Evolutionary conservation across 2,888 invertebrate genomes (phyloP).

Genomic region (Galeopsomyia nigrocyanea): DNA sequence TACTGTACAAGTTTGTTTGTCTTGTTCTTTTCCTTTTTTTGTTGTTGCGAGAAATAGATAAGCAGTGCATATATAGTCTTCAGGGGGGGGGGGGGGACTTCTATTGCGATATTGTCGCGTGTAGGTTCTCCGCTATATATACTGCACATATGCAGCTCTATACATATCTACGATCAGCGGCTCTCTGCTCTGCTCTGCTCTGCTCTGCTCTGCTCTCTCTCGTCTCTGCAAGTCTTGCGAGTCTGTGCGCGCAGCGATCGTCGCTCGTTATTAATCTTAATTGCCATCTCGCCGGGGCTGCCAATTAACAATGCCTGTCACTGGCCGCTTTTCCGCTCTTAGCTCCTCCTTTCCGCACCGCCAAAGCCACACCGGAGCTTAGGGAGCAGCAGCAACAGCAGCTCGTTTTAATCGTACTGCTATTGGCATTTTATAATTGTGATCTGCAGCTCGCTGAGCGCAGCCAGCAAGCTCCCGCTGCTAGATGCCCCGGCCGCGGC

Average conservation of each 20-base stretch:
- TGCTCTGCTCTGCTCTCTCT: too few relatives aligned
- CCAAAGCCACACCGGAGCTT: background rate
- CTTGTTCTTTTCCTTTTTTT: too few relatives aligned
- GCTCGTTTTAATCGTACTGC: slow-evolving; percentile 38
- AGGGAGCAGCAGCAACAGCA: slow-evolving; percentile 20
- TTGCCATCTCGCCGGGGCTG: slow-evolving; percentile 63
- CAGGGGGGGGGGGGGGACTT: too few relatives aligned
- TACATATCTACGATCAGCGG: too few relatives aligned
- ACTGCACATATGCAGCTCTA: too few relatives aligned
- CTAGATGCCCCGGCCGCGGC: background rate
- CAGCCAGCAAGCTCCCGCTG: background rate
- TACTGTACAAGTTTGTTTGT: too few relatives aligned
- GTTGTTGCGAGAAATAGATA: too few relatives aligned
- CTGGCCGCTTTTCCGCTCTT: slow-evolving; percentile 43
- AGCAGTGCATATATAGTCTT: too few relatives aligned
- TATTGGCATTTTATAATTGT: slow-evolving; percentile 59
- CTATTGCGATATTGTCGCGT: too few relatives aligned
- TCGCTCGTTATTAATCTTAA: slow-evolving; percentile 67
- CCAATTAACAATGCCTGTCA: slow-evolving; percentile 67
- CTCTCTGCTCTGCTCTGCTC: too few relatives aligned
- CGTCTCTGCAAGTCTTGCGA: slow-evolving; percentile 14
- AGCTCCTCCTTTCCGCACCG: too few relatives aligned
- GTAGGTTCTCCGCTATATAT: too few relatives aligned
- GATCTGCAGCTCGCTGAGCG: background rate
- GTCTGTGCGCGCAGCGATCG: slow-evolving; percentile 10